Evolutionary conservation across 2,888 invertebrate genomes (phyloP).

Genomic region (Peribatodes rhomboidaria): DNA sequence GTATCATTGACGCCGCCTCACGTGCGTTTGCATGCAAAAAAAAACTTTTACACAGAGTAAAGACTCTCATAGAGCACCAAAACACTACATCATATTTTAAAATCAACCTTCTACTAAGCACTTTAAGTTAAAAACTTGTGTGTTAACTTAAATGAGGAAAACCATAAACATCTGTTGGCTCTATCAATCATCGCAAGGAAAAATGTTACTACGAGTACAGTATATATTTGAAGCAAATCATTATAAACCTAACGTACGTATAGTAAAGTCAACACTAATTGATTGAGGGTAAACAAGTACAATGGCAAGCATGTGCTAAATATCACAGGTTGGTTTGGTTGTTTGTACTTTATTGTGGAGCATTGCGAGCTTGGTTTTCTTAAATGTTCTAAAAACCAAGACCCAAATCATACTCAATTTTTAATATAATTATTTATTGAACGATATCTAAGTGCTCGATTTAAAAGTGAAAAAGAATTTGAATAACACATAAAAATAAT

Average conservation of each 20-base stretch:
- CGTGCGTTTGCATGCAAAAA: constrained; percentile 80
- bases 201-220: too few species aligned
- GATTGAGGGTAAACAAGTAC: constrained; percentile 4
- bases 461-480: too few species aligned
- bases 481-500: too few species aligned
- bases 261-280: background rate
- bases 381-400: too few species aligned
- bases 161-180: background rate
- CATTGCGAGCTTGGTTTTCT: too few species aligned
- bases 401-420: too few species aligned
- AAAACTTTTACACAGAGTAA: constrained; percentile 75
- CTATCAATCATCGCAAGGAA: constrained; percentile 1
- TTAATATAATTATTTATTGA: too few species aligned
- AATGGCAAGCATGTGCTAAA: constrained; percentile 7
- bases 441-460: too few species aligned
- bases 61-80: constrained; percentile 65
- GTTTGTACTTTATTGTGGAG: background rate
- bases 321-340: constrained; percentile 5
- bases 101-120: background rate
- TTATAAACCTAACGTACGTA: background rate
- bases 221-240: constrained; percentile 1
- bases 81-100: background rate
- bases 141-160: background rate
- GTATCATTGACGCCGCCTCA: constrained; percentile 78
- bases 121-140: background rate